Evolutionary conservation across 2,888 invertebrate genomes (phyloP), one percentile per base, ranked within the genome.

Genomic region (Napeogenes inachia): DNA sequence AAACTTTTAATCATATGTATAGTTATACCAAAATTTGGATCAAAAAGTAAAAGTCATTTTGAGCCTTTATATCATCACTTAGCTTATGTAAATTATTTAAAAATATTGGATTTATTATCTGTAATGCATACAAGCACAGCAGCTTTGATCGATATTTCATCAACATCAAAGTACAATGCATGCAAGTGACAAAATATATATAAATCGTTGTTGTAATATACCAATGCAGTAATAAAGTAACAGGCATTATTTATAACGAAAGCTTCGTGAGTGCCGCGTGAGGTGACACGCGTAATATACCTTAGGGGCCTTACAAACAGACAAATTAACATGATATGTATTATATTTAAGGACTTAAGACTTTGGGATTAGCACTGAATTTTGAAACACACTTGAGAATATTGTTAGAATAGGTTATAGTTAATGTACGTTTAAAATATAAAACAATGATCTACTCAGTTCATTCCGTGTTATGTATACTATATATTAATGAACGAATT

Each of bases 141-240:
- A 13, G 12, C n/a, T 56, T 60, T 55, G 55, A 50, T 63, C 60
- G 32, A 32, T 56, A 59, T 55, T 66, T 59, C 62, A 66, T 55
- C 61, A 64, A 62, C 58, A 54, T 42, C 35, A 62, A 55, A 57
- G 54, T 42, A 50, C 47, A 38, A 65, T 62, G 79, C 79, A 74
- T 75, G 72, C 35, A 70, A 76, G 73, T 80, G 82, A 80, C 82
- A 81, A 82, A 77, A 75, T 71, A 71, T 58, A 61, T 70, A 85
- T 86, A 82, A 86, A 85, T 86, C 86, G 85, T 84, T 75, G 67
- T 71, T 81, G 82, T 78, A 82, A 82, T 78, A 73, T 79, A 84
- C 82, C 76, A 79, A 80, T 80, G 78, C 74, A 78, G 75, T 77
- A 78, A 75, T 75, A 78, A 80, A 78, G 77, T 77, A 77, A 79